Evolutionary conservation across 2,888 invertebrate genomes (phyloP), one percentile per base, ranked within the genome.

Genomic region (Meghimatium bilineatum): DNA sequence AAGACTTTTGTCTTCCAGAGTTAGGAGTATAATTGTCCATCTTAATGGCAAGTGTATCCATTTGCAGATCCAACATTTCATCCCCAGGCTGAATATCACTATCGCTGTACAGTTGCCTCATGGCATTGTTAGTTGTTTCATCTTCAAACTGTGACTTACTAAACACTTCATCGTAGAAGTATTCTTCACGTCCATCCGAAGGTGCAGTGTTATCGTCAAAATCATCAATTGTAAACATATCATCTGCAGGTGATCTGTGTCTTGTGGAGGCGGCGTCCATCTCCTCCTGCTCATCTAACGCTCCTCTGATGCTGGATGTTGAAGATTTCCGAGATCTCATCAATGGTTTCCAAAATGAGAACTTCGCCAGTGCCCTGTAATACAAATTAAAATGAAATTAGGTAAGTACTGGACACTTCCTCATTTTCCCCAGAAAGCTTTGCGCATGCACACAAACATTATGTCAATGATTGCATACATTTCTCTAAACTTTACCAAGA

Each of bases 91-190:
- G 83, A 5, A 76, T 38, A 1, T 52, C 75, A 2, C 76, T 17
- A 0, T 83, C 63, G n/a, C 80, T 83, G 76, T 82, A 87, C 44
- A 88, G 84, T n/a, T 88, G 72, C 38, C 86, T 83, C 80, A 87
- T 85, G 20, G 88, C 84, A 20, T 81, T 82, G 29, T 87, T 87
- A 12, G 88, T 88, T 1, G 69, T 76, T 77, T 87, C 87, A 84
- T 88, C 88, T 34, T 87, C 87, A 75, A 88, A 88, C 72, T 72
- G 86, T 0, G 88, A 87, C 60, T 86, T 76, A 20, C 86, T 86
- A 76, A 88, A 88, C 52, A 88, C 87, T 72, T 88, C 86, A 69
- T 88, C 88, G 67, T 86, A 87, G 75, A 74, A 87, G 38, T 86
- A 84, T 32, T 84, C 84, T 38, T 84, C 80, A 20, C 32, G 69